Conservation (phyloP, 2,888 invertebrate species). For the Amphipoea lucens region DNA sequence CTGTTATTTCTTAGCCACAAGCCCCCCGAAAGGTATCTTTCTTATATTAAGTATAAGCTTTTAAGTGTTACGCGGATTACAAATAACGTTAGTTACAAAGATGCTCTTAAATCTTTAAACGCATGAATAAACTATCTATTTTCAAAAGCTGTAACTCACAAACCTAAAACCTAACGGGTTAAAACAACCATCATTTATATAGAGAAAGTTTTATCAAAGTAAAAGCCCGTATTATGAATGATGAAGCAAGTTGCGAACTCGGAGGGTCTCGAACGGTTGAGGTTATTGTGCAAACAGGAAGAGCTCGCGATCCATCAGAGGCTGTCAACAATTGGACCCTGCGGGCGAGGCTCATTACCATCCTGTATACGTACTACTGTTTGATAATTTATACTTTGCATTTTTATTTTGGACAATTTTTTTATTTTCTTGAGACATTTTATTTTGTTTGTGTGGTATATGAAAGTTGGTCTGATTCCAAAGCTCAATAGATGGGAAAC, state of each 20-base stretch:
- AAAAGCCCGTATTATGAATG: slow-evolving; percentile 79
- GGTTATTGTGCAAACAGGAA: slow-evolving; percentile 72
- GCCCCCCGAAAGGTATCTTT: neutral
- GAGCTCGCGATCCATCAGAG: slow-evolving; percentile 69
- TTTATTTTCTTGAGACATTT: neutral
- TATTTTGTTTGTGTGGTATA: neutral
- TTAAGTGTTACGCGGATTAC: neutral
- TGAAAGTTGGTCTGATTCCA: neutral
- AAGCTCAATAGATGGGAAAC: neutral
- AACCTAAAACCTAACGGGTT: slow-evolving; percentile 54
- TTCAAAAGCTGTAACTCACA: slow-evolving; percentile 28
- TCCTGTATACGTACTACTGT: slow-evolving; percentile 42
- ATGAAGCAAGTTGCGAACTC: slow-evolving; percentile 80
- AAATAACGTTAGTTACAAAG: neutral
- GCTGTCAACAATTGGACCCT: slow-evolving; percentile 71
- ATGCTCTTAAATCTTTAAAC: neutral
- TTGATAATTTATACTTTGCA: slow-evolving; percentile 27
- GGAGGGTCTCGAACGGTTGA: slow-evolving; percentile 63
- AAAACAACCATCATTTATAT: slow-evolving; percentile 65
- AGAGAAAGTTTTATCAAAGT: slow-evolving; percentile 71
- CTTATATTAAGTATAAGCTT: neutral
- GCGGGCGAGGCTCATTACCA: slow-evolving; percentile 63
- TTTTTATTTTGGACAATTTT: slow-evolving; percentile 26
- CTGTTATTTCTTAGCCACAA: too few relatives aligned
- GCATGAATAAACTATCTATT: slow-evolving; percentile 32